Base-by-base conservation (phyloP, 1,140 invertebrate species). In the Bombus confusus region DNA sequence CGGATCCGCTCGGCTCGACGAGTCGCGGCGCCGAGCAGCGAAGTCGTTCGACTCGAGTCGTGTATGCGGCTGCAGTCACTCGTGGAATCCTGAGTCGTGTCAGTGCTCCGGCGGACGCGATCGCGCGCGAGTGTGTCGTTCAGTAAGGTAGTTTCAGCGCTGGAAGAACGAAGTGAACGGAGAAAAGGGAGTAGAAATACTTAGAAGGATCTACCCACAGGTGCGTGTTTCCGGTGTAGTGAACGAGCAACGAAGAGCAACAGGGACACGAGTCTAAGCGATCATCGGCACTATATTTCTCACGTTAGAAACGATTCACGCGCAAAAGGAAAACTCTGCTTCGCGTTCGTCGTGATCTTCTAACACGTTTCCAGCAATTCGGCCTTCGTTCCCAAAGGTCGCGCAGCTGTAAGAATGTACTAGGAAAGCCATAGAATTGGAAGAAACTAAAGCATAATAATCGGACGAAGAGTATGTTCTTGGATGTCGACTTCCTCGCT, bases 21-120 rank as follows among this genome's bases (percentile, higher is more conserved):
- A 86, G 72, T 66, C 62, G 79, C 59, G 77, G 86, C 86, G 86
- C 83, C 86, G 82, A 47, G 69, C n/a, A 57, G 37, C 59, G 80
- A 87, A 88, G 86, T 87, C 72, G 39, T 72, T 86, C 89, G 86
- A 76, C 64, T 62, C 43, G 80, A 80, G 82, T 80, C 81, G 81
- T 66, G 82, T 37, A 71, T 73, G 81, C 74, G 81, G 83, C 80
- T 47, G 69, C 79, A 83, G 82, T 89, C 84, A 86, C 84, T 90
- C 82, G 87, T 85, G 81, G 87, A 86, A 73, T 90, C 68, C 57
- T 64, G 82, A 83, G 77, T 79, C 80, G 87, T 71, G 84, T 87
- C 86, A 91, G 91, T 92, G 90, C 73, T 91, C 87, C 64, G 88
- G 57, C 90, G 87, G 85, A 88, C 90, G 85, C 87, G 90, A 75